These are phyloP conservation scores for Cricetomys ansorgei DNA, from an alignment of 2,113 vertebrate species.

Conservation along the genomic window DNA sequence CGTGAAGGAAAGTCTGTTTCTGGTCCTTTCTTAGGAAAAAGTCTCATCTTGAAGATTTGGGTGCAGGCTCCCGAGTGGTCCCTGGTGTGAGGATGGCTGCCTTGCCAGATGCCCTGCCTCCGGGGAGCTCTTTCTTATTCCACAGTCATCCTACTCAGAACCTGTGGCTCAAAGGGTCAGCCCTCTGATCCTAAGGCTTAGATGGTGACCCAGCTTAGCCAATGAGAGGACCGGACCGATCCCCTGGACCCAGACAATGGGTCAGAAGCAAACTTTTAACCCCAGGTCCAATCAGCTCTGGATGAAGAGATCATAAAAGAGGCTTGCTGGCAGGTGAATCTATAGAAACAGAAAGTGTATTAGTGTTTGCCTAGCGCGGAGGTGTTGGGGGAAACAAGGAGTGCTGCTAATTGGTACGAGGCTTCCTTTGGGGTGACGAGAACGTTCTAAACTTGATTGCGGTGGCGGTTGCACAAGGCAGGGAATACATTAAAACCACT, in stretches of 20 bases:
- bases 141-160: not conserved
- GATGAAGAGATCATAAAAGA: not conserved
- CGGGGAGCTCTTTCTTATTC: not conserved
- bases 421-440: constrained; percentile 32
- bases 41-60: not conserved
- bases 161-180: not conserved
- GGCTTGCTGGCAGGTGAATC: not conserved
- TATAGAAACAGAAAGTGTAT: not conserved
- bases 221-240: not conserved
- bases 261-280: not conserved
- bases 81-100: not conserved
- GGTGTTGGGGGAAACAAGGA: not conserved
- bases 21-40: not conserved
- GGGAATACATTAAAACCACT: constrained; percentile 29
- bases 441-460: constrained; percentile 26
- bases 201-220: not conserved
- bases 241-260: not conserved
- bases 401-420: not conserved
- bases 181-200: not conserved
- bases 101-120: not conserved
- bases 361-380: not conserved
- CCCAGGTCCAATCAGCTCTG: not conserved
- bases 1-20: not conserved
- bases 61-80: not conserved
- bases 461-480: not conserved